Base-by-base conservation (phyloP, 23 tunicate species). In the Halocynthia aurantium region DNA sequence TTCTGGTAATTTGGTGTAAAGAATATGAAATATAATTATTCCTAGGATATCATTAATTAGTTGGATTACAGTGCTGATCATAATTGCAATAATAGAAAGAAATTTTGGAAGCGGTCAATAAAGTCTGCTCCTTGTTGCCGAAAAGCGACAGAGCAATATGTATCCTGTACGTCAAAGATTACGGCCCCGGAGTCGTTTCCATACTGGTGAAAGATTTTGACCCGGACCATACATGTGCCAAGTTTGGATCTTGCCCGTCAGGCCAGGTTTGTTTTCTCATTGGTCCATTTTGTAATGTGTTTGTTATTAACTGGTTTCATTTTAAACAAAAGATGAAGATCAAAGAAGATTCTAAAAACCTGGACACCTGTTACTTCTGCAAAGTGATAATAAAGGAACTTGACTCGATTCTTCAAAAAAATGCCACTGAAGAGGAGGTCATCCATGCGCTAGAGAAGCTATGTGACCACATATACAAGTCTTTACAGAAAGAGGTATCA, bases 51-150 rank as follows among this genome's bases (percentile, higher is more conserved):
- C 44, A 31, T 31, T 31, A 31, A 31, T 31, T 31, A 31, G 44
- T 31, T 31, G 44, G 4, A 31, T 31, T 31, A 31, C 4, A 31
- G 1, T 31, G 44, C 44, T 31, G 21, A 67, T 21, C 72, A 0
- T 15, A 67, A 21, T 67, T 67, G 55, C 56, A 53, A 19, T 55
- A 54, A 17, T 71, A 91, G 97, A 57, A 80, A 53, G 97, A 91
- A 64, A 84, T 91, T 7, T 17, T 65, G 10, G 80, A 74, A 22
- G 86, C 87, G 9, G 75, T 91, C 50, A 83, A 84, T 0, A 81
- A 85, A 51, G 90, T 85, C 11, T 91, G 97, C 76, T 58, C 51
- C 62, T 61, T 91, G 12, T 40, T 79, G 6, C 81, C 90, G 11
- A 57, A 70, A 15, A 80, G 77, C 11, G 54, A 86, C 61, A 75